Conservation (phyloP, 2,113 vertebrate species). For the Pseudopipra pipra region DNA sequence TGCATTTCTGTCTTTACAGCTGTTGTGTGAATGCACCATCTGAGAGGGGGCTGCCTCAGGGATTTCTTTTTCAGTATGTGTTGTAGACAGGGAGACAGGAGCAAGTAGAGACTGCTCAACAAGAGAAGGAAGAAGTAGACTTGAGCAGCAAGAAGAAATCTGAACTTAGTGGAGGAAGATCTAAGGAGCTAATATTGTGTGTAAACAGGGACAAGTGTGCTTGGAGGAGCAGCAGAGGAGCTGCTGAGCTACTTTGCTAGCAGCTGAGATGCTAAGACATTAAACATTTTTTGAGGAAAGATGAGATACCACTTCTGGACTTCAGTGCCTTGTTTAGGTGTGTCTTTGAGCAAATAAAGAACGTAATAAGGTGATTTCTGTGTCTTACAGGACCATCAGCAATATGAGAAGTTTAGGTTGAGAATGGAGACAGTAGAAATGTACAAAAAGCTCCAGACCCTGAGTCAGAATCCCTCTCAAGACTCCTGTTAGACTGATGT, state of each 20-base stretch:
- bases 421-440: neutral
- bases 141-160: neutral
- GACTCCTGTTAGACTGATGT: neutral
- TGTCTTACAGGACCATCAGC: neutral
- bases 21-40: neutral
- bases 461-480: neutral
- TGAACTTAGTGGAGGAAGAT: neutral
- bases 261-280: neutral
- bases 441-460: neutral
- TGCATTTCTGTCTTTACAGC: constrained; percentile 4
- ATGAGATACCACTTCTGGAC: neutral
- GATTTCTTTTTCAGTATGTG: neutral
- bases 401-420: neutral
- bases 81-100: neutral
- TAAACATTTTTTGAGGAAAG: neutral
- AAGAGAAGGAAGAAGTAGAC: neutral
- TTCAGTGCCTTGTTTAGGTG: neutral
- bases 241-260: neutral
- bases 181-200: neutral
- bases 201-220: neutral
- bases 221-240: neutral
- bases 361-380: neutral
- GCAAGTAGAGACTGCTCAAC: neutral
- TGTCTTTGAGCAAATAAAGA: neutral
- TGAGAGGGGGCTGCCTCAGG: neutral